Evolutionary conservation across 2,888 invertebrate genomes (phyloP), one percentile per base, ranked within the genome.

Genomic region (Aleiodes alternator): DNA sequence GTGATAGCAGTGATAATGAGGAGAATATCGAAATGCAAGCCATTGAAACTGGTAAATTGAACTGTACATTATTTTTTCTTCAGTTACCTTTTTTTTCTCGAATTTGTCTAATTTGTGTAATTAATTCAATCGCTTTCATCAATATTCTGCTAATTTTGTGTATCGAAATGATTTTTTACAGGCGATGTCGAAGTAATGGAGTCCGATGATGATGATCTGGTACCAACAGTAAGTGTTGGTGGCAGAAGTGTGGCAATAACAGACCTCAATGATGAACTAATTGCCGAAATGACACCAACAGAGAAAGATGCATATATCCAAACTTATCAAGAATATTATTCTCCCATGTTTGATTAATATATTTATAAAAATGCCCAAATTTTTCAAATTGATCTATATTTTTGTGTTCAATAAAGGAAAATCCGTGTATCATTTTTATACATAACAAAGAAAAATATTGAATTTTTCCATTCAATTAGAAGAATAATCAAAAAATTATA

Each of bases 221-320:
- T 95, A 56, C 96, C 97, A 3, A 94, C 94, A 14, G 96, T 98
- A 7, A 91, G 92, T 82, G 96, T 98, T 43, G 96, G 95, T 75
- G 95, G 95, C 56, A 93, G 93, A 84, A 93, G 94, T 14, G 94
- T 97, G 80, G 93, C 96, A 0, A 92, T 98, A 75, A 95, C 96
- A 48, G 95, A 96, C 85, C 94, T 98, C 11, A 95, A 96, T 86
- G 96, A 97, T 88, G 93, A 94, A 82, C 92, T 97, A 84, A 96
- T 98, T 82, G 94, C 95, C 0, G 94, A 94, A 89, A 98, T 98
- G 98, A 95, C 96, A 9, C 95, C 96, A 23, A 91, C 94, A 4
- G 98, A 98, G 88, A 98, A 97, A 90, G 97, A 97, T 87, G 94
- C 95, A 53, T 98, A 98, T 90, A 98, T 98, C 83, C 95, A 96